A percentile compares a stretch with the other conserved stretches of the same genome.
phyloP scores from a whole-genome alignment of 2,888 invertebrate species.

The Ceramica pisi region DNA sequence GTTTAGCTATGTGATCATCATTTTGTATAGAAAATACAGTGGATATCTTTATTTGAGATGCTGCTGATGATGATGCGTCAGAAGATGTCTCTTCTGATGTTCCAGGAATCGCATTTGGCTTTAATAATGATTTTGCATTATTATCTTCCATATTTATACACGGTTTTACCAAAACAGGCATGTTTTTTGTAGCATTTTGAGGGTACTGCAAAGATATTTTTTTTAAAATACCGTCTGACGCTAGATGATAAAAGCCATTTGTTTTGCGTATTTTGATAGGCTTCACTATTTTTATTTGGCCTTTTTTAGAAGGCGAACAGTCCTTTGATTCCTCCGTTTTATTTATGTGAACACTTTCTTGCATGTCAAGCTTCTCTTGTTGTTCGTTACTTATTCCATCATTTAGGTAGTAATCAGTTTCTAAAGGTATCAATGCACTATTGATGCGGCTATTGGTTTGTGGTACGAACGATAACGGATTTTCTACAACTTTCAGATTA shows the following conservation, averaged over 20 bases:
- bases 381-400: constrained; percentile 22
- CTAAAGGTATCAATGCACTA: constrained; percentile 63
- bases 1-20: constrained; percentile 34
- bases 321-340: constrained; percentile 42
- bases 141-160: constrained; percentile 11
- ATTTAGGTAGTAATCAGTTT: constrained; percentile 42
- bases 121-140: constrained; percentile 10
- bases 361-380: constrained; percentile 15
- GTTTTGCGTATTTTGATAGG: constrained; percentile 84
- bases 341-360: constrained; percentile 37
- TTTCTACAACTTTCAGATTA: constrained; percentile 82
- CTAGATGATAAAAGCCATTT: constrained; percentile 79
- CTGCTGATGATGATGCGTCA: constrained; percentile 64
- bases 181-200: constrained; percentile 20
- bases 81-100: constrained; percentile 54
- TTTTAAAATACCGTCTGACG: constrained; percentile 70
- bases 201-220: constrained; percentile 50
- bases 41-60: constrained; percentile 77
- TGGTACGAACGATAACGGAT: constrained; percentile 83
- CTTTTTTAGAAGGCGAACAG: constrained; percentile 49
- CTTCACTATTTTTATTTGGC: constrained; percentile 72
- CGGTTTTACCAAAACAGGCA: constrained; percentile 29
- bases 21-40: constrained; percentile 66
- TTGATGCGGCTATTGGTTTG: constrained; percentile 45
- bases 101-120: constrained; percentile 13